A percentile compares a stretch with the other conserved stretches of the same genome.
Evolutionary conservation across 1,140 invertebrate species (phyloP).

Genomic region (Heterodera carotae): DNA sequence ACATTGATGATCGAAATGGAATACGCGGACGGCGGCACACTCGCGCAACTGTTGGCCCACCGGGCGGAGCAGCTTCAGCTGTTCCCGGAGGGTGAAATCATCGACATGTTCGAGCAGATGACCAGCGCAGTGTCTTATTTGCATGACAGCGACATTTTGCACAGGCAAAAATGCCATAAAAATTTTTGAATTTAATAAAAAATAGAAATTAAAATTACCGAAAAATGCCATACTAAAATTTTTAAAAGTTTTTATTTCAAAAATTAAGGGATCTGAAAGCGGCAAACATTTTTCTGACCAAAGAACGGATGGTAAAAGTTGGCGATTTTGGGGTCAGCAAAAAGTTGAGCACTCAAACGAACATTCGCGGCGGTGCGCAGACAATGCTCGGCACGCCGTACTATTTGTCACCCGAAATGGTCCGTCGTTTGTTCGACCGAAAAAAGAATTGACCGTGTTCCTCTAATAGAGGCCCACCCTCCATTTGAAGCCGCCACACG

Average conservation of each 20-base stretch:
- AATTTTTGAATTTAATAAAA: no score
- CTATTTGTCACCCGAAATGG: slow-evolving; percentile 82
- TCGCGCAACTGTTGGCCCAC: slow-evolving; percentile 73
- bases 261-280: slow-evolving; percentile 76
- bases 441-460: no score
- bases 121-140: slow-evolving; percentile 75
- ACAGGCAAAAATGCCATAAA: no score
- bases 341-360: slow-evolving; percentile 72
- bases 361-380: slow-evolving; percentile 73
- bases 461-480: no score
- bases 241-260: slow-evolving; percentile 22
- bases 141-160: slow-evolving; percentile 76
- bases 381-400: slow-evolving; percentile 80
- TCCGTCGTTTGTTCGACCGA: no score
- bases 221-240: no score
- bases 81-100: slow-evolving; percentile 72
- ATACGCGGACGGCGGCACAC: slow-evolving; percentile 77
- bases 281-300: slow-evolving; percentile 77
- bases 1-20: slow-evolving; percentile 78
- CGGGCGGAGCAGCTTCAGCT: slow-evolving; percentile 65
- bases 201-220: no score
- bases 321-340: slow-evolving; percentile 82
- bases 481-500: no score
- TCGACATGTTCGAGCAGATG: slow-evolving; percentile 75
- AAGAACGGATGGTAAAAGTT: slow-evolving; percentile 72